phyloP scores from a whole-genome alignment of 2,113 vertebrate genomes.

The Dasyornis broadbenti region DNA sequence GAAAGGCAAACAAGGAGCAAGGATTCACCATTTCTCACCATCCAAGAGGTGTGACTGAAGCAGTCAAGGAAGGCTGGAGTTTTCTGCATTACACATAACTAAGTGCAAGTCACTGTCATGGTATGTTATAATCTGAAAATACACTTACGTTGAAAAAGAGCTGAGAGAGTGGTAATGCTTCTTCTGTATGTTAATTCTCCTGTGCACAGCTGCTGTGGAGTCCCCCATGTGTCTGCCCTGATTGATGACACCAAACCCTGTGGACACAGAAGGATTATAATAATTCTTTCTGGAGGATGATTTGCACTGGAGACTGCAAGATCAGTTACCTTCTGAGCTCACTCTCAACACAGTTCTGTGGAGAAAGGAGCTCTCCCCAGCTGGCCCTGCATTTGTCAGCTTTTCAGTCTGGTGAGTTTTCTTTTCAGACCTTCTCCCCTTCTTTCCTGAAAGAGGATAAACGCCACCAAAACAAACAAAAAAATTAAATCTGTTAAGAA shows the following conservation, averaged over 20 bases:
- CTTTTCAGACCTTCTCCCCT: neutral
- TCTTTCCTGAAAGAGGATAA: neutral
- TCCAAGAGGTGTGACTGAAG: neutral
- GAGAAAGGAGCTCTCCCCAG: neutral
- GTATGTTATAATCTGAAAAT: neutral
- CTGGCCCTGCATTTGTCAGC: neutral
- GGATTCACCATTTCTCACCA: neutral
- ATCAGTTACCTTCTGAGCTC: neutral
- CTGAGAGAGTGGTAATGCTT: fast-evolving
- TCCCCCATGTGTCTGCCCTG: neutral
- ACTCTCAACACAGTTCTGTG: neutral
- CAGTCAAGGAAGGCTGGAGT: neutral
- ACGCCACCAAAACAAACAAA: neutral
- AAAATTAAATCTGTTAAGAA: neutral
- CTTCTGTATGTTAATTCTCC: neutral
- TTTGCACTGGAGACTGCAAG: neutral
- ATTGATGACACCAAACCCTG: neutral
- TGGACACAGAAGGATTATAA: neutral
- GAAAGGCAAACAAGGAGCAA: neutral
- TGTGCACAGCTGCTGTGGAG: fast-evolving
- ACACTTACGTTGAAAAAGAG: neutral
- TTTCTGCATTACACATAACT: neutral
- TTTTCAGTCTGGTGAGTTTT: neutral
- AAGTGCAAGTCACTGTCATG: neutral
- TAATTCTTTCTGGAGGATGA: neutral